Base-by-base conservation (phyloP, 2,888 invertebrate species). In the Aspidiotus rigidus region DNA sequence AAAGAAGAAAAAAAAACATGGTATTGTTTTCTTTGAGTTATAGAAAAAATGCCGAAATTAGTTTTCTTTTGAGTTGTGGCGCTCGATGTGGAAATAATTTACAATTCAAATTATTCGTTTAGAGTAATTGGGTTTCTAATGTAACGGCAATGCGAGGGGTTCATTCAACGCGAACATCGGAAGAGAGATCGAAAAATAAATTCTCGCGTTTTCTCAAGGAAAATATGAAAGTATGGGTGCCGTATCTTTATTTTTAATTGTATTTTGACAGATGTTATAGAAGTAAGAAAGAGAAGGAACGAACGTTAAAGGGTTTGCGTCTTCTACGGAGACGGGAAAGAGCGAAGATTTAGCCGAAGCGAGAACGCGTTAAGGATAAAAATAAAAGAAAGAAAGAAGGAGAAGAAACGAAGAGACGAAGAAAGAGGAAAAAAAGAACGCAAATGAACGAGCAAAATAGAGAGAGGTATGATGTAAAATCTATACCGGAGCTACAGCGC, bases 161-260 rank as follows among this genome's bases (percentile, higher is more conserved):
- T 49, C 49, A 49, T 49, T 39, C 11, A 54, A n/a, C 41, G 53
- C 41, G 55, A 54, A 64, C 53, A 64, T 39, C 53, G 53, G 64
- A 64, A 64, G 64, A 64, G 53, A 64, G 64, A 64, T 64, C 67
- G 60, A 59, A 67, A 64, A 67, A 67, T 49, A 59, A 60, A 59
- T 57, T 67, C 60, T 59, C 60, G 56, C 56, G 39, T 13, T 64
- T 64, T 49, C 49, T 64, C 41, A 41, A 57, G 17, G 57, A 56
- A 57, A 66, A 66, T n/a, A 57, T 42, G 60, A 67, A 59, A 60
- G 60, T 44, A 44, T 67, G 60, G 67, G 67, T 67, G 67, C 67
- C 59, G 67, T 67, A 67, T 67, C 67, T 67, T 67, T 67, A 67
- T 67, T 67, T 67, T 67, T 67, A 67, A 67, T 67, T 67, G 67